A percentile compares a stretch with the other conserved stretches of the same genome.
These are phyloP conservation scores for Eurystomus gularis DNA, from an alignment of 2,113 vertebrate genomes.

Conservation along the genomic window DNA sequence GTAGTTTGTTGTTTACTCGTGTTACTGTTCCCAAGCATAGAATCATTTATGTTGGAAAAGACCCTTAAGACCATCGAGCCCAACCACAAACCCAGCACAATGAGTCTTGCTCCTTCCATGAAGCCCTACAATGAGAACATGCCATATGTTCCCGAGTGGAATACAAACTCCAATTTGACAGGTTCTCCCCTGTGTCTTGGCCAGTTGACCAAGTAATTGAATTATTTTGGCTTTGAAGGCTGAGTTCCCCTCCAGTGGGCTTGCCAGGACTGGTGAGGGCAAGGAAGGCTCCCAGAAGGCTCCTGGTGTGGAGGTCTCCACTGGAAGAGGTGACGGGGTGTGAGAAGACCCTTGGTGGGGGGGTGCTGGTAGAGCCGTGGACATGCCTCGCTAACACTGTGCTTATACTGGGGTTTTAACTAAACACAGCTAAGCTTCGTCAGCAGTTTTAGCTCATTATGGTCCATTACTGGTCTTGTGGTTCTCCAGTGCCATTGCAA, in stretches of 20 bases:
- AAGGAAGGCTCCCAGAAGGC: background rate
- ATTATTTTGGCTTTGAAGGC: background rate
- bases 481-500: background rate
- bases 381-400: accelerated
- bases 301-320: accelerated
- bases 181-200: background rate
- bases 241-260: no score
- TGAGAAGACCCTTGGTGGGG: accelerated
- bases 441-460: background rate
- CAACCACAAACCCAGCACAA: background rate
- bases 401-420: accelerated
- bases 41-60: background rate
- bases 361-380: background rate
- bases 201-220: background rate
- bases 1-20: background rate
- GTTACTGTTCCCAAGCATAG: background rate
- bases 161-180: background rate
- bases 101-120: background rate
- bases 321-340: background rate
- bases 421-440: background rate
- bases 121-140: background rate
- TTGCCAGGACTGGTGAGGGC: background rate
- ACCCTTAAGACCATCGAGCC: background rate
- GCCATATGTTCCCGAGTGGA: no score
- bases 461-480: accelerated